Conservation (phyloP, 2,888 invertebrate species). For the Drosophila acutilabella region DNA sequence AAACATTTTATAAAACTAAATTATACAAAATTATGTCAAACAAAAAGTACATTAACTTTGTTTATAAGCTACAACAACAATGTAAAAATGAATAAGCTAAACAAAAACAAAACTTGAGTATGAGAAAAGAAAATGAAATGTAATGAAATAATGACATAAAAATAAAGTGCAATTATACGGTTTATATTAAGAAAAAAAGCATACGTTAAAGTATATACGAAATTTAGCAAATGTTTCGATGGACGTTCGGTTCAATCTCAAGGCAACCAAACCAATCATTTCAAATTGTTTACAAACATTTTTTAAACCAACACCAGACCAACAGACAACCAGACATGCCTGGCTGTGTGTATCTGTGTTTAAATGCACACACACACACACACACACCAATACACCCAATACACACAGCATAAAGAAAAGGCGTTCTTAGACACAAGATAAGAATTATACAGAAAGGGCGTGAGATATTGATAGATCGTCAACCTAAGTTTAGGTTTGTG, state of each 20-base stretch:
- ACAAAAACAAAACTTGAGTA: slow-evolving; percentile 31
- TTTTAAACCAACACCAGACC: slow-evolving; percentile 25
- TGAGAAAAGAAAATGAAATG: slow-evolving; percentile 54
- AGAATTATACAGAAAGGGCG: slow-evolving; percentile 44
- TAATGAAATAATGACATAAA: slow-evolving; percentile 54
- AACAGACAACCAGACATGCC: slow-evolving; percentile 29
- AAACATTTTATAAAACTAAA: slow-evolving; percentile 63
- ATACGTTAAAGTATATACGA: slow-evolving; percentile 63
- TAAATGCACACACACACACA: slow-evolving; percentile 23
- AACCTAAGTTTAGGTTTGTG: slow-evolving; percentile 66
- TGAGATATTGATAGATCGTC: slow-evolving; percentile 51
- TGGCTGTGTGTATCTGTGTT: slow-evolving; percentile 1
- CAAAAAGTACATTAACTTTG: slow-evolving; percentile 60
- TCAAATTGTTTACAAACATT: slow-evolving; percentile 38
- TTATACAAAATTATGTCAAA: slow-evolving; percentile 58
- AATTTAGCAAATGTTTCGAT: slow-evolving; percentile 62
- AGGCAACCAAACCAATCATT: slow-evolving; percentile 47
- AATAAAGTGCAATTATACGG: slow-evolving; percentile 79
- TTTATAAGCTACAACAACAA: slow-evolving; percentile 44
- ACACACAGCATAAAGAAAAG: slow-evolving; percentile 18
- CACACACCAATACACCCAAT: neutral
- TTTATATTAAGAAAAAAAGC: slow-evolving; percentile 67
- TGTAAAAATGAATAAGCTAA: slow-evolving; percentile 42
- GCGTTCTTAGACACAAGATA: slow-evolving; percentile 29
- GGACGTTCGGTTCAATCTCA: slow-evolving; percentile 64